These are phyloP conservation scores for Lanistes nyassanus DNA, from an alignment of 1,140 invertebrate genomes.

Conservation along the genomic window DNA sequence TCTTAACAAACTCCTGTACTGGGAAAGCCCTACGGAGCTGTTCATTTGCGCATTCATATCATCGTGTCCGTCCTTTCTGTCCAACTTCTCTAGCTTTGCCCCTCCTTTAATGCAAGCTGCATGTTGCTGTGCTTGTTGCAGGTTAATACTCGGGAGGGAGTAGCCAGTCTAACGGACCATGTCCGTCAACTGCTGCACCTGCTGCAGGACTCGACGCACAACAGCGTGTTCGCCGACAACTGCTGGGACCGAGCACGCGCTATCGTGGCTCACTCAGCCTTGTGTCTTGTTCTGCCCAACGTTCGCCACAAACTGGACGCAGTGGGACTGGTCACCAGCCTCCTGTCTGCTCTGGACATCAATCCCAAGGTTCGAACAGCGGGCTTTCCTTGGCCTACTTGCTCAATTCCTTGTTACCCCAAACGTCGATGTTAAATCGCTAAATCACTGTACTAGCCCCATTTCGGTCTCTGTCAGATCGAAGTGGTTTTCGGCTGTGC, in stretches of 20 bases:
- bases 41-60: no score
- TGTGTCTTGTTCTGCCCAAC: background rate
- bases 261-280: background rate
- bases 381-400: background rate
- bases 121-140: no score
- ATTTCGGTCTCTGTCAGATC: no score
- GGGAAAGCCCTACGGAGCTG: no score
- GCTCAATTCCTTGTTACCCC: background rate
- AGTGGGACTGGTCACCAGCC: background rate
- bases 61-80: no score
- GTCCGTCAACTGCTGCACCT: background rate
- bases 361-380: background rate
- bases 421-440: background rate
- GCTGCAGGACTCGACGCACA: background rate
- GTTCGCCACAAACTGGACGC: background rate
- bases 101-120: no score
- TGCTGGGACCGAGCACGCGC: background rate
- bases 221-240: background rate
- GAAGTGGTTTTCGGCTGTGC: background rate
- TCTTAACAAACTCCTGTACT: no score
- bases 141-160: background rate
- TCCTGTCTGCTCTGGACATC: background rate
- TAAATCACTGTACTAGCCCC: no score
- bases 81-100: no score
- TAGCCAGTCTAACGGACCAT: background rate